Conservation (phyloP, 2,797 vertebrate species). For the Leptoclinus maculatus region DNA sequence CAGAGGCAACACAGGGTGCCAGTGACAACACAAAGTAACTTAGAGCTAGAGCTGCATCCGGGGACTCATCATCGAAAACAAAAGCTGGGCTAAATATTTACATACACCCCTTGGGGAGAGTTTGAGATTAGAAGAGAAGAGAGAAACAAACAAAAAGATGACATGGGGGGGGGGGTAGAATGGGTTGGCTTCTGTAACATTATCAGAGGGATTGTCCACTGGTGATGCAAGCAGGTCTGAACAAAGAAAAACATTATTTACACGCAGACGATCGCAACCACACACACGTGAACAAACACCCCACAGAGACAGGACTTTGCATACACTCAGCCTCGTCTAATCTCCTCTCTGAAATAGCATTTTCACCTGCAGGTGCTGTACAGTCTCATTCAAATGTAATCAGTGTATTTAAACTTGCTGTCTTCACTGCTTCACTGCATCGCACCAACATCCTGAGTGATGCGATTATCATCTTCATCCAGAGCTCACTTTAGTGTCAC, state of each 20-base stretch:
- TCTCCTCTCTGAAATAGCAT: constrained; percentile 51
- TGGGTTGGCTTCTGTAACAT: constrained; percentile 57
- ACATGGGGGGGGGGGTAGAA: constrained; percentile 11
- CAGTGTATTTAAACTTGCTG: constrained; percentile 43
- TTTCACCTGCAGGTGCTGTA: constrained; percentile 62
- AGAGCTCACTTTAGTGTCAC: constrained; percentile 24
- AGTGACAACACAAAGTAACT: constrained; percentile 33
- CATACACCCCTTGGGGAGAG: constrained; percentile 62
- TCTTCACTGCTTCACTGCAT: constrained; percentile 36
- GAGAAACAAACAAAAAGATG: constrained; percentile 36
- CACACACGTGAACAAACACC: constrained; percentile 47
- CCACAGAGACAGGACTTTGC: constrained; percentile 60
- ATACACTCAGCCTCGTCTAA: constrained; percentile 61
- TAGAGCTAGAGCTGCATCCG: constrained; percentile 40
- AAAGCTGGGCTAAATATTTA: constrained; percentile 70
- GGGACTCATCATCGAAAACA: constrained; percentile 58
- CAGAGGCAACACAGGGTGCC: constrained; percentile 22
- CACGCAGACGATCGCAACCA: constrained; percentile 27
- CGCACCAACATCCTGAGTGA: constrained; percentile 22
- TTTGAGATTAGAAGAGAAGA: constrained; percentile 62
- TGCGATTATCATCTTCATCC: constrained; percentile 35
- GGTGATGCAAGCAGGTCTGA: constrained; percentile 67
- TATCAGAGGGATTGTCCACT: constrained; percentile 76
- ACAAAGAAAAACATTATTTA: constrained; percentile 66
- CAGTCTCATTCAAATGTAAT: constrained; percentile 50